Evolutionary conservation across 2,888 invertebrate species (phyloP).

Genomic region (Galeruca laticollis): DNA sequence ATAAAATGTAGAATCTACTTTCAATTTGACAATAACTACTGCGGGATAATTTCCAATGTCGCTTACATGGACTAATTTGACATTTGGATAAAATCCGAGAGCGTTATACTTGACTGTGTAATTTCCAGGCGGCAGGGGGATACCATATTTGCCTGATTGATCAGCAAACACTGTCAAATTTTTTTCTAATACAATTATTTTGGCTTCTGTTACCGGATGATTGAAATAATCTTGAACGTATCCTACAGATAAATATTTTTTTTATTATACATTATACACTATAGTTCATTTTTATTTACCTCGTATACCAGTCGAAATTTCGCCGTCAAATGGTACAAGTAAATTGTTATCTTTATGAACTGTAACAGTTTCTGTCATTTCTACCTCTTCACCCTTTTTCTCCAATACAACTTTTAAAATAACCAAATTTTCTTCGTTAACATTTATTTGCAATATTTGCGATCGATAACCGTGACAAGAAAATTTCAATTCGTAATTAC

Average conservation of each 20-base stretch:
- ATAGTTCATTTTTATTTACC: constrained; percentile 44
- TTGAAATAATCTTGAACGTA: constrained; percentile 73
- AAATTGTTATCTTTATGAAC: constrained; percentile 42
- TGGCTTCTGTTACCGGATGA: constrained; percentile 70
- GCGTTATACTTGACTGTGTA: constrained; percentile 71
- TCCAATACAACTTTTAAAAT: constrained; percentile 58
- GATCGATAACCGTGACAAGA: constrained; percentile 73
- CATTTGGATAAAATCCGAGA: constrained; percentile 72
- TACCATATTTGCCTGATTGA: constrained; percentile 67
- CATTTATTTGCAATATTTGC: constrained; percentile 65
- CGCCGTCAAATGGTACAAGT: constrained; percentile 50
- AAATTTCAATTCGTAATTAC: constrained; percentile 74
- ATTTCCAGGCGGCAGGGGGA: constrained; percentile 67
- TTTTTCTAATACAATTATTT: constrained; percentile 67
- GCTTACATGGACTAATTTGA: constrained; percentile 65
- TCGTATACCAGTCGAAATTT: constrained; percentile 52
- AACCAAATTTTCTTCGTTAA: constrained; percentile 64
- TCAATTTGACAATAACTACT: constrained; percentile 77
- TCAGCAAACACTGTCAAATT: constrained; percentile 64
- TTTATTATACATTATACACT: too few relatives aligned
- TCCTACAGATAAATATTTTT: constrained; percentile 64
- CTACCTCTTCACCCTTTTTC: constrained; percentile 22
- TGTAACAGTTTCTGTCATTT: background rate
- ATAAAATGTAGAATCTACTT: constrained; percentile 75
- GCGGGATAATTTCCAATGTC: constrained; percentile 66